Conservation (phyloP, 2,113 vertebrate genomes). For the Podarcis raffonei region DNA sequence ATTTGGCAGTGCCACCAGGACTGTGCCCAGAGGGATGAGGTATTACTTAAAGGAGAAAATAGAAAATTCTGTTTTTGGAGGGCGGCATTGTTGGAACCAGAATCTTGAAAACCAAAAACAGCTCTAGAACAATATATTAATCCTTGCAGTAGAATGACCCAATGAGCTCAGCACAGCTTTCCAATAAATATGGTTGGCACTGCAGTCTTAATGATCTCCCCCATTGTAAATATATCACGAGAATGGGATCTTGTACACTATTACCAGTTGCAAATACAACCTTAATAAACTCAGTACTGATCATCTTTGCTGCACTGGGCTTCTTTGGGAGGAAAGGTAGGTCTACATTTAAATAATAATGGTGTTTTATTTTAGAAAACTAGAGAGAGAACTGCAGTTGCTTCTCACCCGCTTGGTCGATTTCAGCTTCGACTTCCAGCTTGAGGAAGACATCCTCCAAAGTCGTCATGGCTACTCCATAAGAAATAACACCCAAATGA, state of each 20-base stretch:
- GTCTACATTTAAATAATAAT: too few species aligned
- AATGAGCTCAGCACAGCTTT: background rate
- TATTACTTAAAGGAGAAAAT: background rate
- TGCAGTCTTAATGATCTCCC: background rate
- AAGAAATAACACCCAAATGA: constrained; percentile 88
- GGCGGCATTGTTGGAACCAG: background rate
- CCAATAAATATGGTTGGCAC: too few species aligned
- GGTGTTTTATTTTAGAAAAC: background rate
- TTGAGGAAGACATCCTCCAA: constrained; percentile 97
- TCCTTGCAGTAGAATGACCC: background rate
- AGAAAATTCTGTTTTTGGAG: background rate
- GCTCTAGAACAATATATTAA: background rate
- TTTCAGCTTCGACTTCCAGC: constrained; percentile 92
- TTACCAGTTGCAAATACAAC: background rate
- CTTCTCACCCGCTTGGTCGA: constrained; percentile 89
- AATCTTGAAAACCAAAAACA: background rate
- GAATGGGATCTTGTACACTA: background rate
- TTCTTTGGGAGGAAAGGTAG: background rate
- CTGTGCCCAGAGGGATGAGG: background rate
- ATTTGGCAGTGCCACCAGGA: background rate
- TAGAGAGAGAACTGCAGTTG: background rate
- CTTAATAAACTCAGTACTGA: background rate
- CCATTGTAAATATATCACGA: background rate
- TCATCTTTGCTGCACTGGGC: background rate
- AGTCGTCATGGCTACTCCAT: constrained; percentile 96